These are phyloP conservation scores for Cherax quadricarinatus DNA, from an alignment of 1,140 invertebrate species.

Conservation along the genomic window DNA sequence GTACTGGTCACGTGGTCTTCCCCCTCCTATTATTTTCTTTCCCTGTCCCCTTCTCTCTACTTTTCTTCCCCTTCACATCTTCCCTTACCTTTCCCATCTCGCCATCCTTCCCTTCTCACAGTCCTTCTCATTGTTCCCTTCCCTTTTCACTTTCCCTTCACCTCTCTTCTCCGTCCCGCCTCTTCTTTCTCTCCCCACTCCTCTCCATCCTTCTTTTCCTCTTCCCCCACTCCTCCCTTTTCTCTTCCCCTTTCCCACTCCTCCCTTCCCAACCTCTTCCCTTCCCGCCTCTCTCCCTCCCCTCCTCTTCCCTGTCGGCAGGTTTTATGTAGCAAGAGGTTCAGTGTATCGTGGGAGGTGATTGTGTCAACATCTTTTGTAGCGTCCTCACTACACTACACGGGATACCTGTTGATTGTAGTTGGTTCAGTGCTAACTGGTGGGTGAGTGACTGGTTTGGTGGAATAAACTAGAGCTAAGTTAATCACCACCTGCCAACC, in stretches of 20 bases:
- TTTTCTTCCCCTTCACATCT: too few relatives aligned
- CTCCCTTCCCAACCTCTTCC: neutral
- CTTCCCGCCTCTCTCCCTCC: neutral
- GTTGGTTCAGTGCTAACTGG: neutral
- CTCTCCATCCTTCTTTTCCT: neutral
- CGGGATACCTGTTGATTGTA: neutral
- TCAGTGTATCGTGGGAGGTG: slow-evolving; percentile 9
- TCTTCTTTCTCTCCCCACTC: neutral
- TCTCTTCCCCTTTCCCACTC: neutral
- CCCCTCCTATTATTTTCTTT: too few relatives aligned
- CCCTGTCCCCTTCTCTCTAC: too few relatives aligned
- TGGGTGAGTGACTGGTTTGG: too few relatives aligned
- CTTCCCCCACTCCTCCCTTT: too few relatives aligned
- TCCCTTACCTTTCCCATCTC: too few relatives aligned
- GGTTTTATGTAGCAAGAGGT: neutral
- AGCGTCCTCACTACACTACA: neutral
- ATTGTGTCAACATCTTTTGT: neutral
- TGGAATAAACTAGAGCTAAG: neutral
- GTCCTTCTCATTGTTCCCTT: too few relatives aligned
- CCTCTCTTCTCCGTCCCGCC: neutral
- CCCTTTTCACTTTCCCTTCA: neutral
- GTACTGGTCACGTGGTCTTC: too few relatives aligned
- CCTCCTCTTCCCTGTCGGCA: neutral
- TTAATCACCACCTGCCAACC: neutral
- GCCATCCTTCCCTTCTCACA: too few relatives aligned